Conservation (phyloP, 1,140 invertebrate species). For the Scaptomyza montana region DNA sequence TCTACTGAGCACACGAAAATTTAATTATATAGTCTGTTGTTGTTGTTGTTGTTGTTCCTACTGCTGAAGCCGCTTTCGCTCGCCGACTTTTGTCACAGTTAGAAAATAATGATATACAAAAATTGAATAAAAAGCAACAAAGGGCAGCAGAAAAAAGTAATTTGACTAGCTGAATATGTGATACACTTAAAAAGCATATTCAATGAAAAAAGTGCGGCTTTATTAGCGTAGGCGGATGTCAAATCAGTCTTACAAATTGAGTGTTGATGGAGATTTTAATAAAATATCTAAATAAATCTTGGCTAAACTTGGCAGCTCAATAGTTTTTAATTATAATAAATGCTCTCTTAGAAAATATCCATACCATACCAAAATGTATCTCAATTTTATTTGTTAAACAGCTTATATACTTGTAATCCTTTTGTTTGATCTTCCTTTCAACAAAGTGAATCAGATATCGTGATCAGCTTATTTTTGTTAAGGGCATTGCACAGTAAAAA, state of each 20-base stretch:
- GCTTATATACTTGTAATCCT: background rate
- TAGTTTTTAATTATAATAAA: no score
- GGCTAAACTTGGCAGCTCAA: no score
- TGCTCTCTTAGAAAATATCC: no score
- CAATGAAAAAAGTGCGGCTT: background rate
- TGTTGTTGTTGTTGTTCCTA: conserved; percentile 19
- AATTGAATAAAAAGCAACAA: background rate
- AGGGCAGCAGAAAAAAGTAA: background rate
- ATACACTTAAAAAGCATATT: background rate
- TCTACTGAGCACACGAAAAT: conserved; percentile 67
- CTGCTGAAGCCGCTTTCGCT: conserved; percentile 37
- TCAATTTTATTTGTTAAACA: no score
- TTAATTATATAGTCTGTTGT: conserved; percentile 59
- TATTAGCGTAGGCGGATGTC: background rate
- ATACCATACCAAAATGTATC: no score
- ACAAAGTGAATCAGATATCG: background rate
- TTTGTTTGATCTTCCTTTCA: background rate
- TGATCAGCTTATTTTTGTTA: background rate
- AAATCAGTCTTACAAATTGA: background rate
- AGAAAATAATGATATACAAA: conserved; percentile 44
- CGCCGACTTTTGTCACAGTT: conserved; percentile 50
- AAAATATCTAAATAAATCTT: no score
- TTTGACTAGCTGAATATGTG: conserved; percentile 4
- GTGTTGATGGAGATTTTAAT: no score
- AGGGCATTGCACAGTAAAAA: conserved; percentile 6